Base-by-base conservation (phyloP, 2,888 invertebrate genomes). In the Lithodes maja region DNA sequence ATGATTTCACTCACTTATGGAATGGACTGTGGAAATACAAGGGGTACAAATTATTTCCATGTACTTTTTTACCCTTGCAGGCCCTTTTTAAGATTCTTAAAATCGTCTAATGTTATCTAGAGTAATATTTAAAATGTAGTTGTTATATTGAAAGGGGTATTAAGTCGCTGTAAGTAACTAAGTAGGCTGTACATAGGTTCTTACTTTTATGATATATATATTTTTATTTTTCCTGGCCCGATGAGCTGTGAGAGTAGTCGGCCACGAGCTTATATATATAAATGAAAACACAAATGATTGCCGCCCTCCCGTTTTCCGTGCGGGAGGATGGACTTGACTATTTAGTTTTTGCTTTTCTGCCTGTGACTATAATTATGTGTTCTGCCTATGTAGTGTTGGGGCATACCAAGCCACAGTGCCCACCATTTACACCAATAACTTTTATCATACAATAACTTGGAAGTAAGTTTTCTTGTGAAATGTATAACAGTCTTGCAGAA, bases 111-210 rank as follows among this genome's bases (percentile, higher is more conserved):
- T 33, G 0, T 33, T 33, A 33, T 33, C 33, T 33, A 33, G 33
- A 33, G 33, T 33, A 33, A 33, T 33, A 33, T 33, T 33, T 33
- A 33, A 33, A 33, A 33, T 33, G 0, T 33, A 33, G 33, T 33
- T 33, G 33, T 33, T 33, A 0, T 33, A 33, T 33, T 33, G 33
- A 33, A 33, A 33, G 33, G 33, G 33, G 33, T 33, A 33, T 7
- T 71, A 71, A 71, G 71, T 71, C 71, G 71, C 71, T 71, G 55
- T 85, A 77, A 85, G 77, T 50, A 52, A 53, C n/a, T 53, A 85
- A 85, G 61, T 85, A 75, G 54, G 84, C 52, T 85, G 85, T 85
- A 85, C 49, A 79, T 85, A 79, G 50, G 50, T 79, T 85, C 68
- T 85, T 83, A 50, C 74, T 69, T 83, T 83, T 83, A 52, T 85